phyloP scores from a whole-genome alignment of 1,140 invertebrate species.

The Drosophila nikananu region DNA sequence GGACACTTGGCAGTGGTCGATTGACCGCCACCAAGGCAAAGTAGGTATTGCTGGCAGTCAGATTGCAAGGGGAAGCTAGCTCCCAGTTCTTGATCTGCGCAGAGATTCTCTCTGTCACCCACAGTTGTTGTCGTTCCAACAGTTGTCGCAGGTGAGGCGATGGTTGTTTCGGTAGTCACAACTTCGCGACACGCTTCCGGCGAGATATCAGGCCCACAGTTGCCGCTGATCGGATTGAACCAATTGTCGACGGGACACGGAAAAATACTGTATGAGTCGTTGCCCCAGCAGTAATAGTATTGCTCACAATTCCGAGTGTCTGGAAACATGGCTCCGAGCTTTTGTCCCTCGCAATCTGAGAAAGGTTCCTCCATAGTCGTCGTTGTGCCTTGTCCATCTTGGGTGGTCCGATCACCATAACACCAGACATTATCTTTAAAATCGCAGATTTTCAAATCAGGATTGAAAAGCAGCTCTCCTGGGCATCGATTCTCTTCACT shows the following conservation, averaged over 20 bases:
- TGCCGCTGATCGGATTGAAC: conserved; percentile 29
- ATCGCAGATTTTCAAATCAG: conserved; percentile 47
- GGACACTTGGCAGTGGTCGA: conserved; percentile 49
- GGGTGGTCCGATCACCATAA: conserved; percentile 24
- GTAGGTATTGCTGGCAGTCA: conserved; percentile 59
- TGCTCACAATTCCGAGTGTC: conserved; percentile 28
- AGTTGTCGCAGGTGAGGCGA: neutral
- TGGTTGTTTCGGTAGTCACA: conserved; percentile 5
- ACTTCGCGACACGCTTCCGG: conserved; percentile 31
- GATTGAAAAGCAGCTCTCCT: conserved; percentile 43
- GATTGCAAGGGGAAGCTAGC: conserved; percentile 33
- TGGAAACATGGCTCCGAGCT: conserved; percentile 22
- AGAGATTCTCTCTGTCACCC: conserved; percentile 12
- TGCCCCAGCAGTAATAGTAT: conserved; percentile 52
- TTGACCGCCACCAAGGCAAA: conserved; percentile 54
- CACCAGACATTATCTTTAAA: conserved; percentile 40
- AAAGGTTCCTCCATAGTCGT: neutral
- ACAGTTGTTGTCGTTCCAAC: neutral
- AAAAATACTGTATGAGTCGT: conserved; percentile 34
- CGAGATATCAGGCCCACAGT: conserved; percentile 30
- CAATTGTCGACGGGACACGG: conserved; percentile 45
- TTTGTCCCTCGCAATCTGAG: conserved; percentile 15
- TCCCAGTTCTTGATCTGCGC: conserved; percentile 32
- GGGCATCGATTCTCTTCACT: conserved; percentile 35
- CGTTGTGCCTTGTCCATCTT: neutral